phyloP scores from a whole-genome alignment of 2,888 invertebrate species.

The Aporophyla lueneburgensis region DNA sequence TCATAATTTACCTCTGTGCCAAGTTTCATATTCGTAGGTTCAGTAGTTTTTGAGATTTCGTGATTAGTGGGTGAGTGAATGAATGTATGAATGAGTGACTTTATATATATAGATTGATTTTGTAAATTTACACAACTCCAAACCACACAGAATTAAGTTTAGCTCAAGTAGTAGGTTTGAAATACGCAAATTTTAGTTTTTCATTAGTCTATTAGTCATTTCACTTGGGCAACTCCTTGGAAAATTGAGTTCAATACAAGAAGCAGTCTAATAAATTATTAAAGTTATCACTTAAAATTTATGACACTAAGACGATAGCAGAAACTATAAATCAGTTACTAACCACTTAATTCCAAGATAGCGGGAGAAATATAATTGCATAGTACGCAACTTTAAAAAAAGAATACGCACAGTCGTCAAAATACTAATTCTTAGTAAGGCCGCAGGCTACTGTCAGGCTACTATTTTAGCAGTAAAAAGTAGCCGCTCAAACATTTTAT shows the following conservation, averaged over 20 bases:
- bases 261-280: slow-evolving; percentile 21
- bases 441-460: slow-evolving; percentile 60
- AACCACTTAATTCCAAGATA: slow-evolving; percentile 48
- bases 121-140: background rate
- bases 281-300: slow-evolving; percentile 12
- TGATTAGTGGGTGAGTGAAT: too few relatives aligned
- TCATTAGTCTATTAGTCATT: background rate
- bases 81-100: too few relatives aligned
- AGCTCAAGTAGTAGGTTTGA: too few relatives aligned
- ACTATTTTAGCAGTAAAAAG: slow-evolving; percentile 61
- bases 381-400: slow-evolving; percentile 25
- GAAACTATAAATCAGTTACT: slow-evolving; percentile 45
- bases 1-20: too few relatives aligned
- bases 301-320: slow-evolving; percentile 9
- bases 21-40: too few relatives aligned
- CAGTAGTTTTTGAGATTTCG: too few relatives aligned
- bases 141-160: background rate
- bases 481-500: slow-evolving; percentile 52
- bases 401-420: slow-evolving; percentile 32
- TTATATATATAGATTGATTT: background rate
- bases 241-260: slow-evolving; percentile 12
- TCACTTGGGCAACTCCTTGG: background rate
- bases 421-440: slow-evolving; percentile 43
- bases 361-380: slow-evolving; percentile 39
- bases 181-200: background rate